Conservation (phyloP, 2,888 invertebrate species). For the Dryobotodes eremita region DNA sequence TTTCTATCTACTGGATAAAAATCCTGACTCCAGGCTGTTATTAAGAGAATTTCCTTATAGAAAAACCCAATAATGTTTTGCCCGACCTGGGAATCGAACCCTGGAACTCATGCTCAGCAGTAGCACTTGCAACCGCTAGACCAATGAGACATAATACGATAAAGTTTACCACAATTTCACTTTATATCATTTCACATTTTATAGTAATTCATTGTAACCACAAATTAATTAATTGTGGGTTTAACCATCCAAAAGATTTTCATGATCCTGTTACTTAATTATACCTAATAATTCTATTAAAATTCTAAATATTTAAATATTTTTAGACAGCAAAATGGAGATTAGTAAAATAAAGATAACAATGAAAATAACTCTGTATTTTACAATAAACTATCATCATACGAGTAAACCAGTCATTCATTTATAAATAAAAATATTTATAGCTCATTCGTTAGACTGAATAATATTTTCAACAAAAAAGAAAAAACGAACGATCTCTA, state of each 20-base stretch:
- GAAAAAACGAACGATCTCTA: conserved; percentile 66
- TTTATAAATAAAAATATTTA: conserved; percentile 31
- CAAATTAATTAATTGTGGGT: neutral
- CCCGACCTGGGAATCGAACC: neutral
- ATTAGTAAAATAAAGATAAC: neutral
- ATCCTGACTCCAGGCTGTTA: neutral
- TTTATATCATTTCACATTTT: neutral
- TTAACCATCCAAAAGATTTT: neutral
- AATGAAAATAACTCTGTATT: neutral
- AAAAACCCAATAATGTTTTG: neutral
- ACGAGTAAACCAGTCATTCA: neutral
- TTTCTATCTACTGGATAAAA: neutral
- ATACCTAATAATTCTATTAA: neutral
- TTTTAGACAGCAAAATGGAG: neutral
- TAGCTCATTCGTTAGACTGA: conserved; percentile 30
- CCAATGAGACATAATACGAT: no score
- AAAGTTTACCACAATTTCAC: neutral
- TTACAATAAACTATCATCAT: neutral
- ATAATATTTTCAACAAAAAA: conserved; percentile 65
- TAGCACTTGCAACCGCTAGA: neutral
- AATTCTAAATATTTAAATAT: neutral
- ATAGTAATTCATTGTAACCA: neutral
- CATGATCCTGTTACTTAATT: neutral
- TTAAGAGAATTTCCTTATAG: neutral
- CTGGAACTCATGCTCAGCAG: neutral